These are phyloP conservation scores for Lymantria monacha DNA, from an alignment of 2,888 invertebrate species.

Conservation along the genomic window DNA sequence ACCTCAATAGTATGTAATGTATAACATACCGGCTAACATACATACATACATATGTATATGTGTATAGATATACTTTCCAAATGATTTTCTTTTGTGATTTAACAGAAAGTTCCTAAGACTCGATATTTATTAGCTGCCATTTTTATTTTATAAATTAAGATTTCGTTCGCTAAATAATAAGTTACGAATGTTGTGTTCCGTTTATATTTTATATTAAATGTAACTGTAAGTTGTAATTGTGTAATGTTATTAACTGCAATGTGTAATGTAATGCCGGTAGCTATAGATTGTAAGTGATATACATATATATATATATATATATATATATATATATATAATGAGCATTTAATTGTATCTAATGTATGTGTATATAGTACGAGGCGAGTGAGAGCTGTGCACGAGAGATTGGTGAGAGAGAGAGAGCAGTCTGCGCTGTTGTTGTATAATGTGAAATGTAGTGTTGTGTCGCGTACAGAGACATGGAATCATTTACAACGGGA, in stretches of 20 bases:
- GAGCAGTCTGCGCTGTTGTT: no score
- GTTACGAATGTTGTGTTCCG: conserved; percentile 49
- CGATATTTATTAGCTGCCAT: conserved; percentile 72
- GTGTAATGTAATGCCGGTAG: conserved; percentile 29
- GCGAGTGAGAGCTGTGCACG: no score
- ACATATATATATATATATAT: no score
- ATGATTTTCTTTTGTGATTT: conserved; percentile 53
- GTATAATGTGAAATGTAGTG: no score
- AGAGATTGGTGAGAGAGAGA: no score
- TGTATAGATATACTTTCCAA: conserved; percentile 13
- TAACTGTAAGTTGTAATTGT: conserved; percentile 31
- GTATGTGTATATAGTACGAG: no score
- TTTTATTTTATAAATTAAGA: conserved; percentile 41
- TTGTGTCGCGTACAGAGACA: no score
- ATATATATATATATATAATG: no score
- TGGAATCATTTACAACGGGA: conserved; percentile 12
- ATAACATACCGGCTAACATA: not conserved
- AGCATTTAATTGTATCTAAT: conserved; percentile 40
- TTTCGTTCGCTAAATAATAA: conserved; percentile 47
- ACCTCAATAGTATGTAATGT: no score
- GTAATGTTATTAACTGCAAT: conserved; percentile 18
- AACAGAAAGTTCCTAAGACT: conserved; percentile 74
- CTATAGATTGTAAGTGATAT: conserved; percentile 39
- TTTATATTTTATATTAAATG: conserved; percentile 29
- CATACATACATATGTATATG: conserved; percentile 23